These are phyloP conservation scores for Uromys caudimaculatus DNA, from an alignment of 2,797 vertebrate genomes.

Conservation along the genomic window DNA sequence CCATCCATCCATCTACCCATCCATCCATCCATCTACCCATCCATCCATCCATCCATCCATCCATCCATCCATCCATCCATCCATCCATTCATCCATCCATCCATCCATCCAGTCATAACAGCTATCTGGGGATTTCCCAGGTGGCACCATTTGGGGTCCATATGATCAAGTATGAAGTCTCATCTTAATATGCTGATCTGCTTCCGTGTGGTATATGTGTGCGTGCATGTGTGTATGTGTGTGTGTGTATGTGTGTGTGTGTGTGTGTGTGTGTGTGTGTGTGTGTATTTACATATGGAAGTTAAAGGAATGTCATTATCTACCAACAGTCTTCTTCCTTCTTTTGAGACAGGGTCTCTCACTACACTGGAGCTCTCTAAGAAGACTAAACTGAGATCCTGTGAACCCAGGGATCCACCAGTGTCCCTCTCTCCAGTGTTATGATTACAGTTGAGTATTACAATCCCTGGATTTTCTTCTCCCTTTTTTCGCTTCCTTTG, in stretches of 20 bases:
- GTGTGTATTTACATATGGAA: not conserved
- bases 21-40: not conserved
- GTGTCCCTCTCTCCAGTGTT: not conserved
- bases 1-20: not conserved
- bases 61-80: not conserved
- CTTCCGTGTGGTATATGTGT: not conserved
- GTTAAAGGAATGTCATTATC: not conserved
- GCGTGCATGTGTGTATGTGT: not conserved
- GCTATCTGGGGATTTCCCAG: not conserved
- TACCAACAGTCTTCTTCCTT: not conserved
- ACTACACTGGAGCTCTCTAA: not conserved
- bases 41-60: rapidly evolving
- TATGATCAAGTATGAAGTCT: not conserved
- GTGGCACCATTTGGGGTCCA: too few species aligned
- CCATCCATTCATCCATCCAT: too few species aligned
- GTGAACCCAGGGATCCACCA: not conserved
- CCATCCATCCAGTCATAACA: not conserved
- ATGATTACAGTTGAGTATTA: not conserved
- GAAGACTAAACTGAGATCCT: not conserved
- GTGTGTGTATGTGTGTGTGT: not conserved
- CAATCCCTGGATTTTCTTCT: not conserved
- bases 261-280: not conserved
- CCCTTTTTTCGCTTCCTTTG: not conserved
- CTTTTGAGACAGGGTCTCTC: not conserved
- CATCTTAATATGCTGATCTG: not conserved